A percentile compares a stretch with the other conserved stretches of the same genome.
phyloP scores from a whole-genome alignment of 2,797 vertebrate genomes.

The Gallinago nigripennis region DNA sequence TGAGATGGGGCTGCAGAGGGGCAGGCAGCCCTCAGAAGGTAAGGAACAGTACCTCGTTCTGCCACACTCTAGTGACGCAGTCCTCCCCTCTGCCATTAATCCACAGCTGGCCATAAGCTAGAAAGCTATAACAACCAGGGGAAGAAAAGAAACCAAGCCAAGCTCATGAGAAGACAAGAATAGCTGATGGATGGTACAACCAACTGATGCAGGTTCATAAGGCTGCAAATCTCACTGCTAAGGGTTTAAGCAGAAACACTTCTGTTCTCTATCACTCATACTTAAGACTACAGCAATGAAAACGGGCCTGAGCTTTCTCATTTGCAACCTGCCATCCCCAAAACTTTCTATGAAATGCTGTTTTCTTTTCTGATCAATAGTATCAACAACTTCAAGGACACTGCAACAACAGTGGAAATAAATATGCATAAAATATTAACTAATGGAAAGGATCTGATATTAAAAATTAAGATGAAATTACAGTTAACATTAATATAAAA shows the following conservation, averaged over 20 bases:
- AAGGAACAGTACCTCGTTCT: background rate
- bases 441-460: background rate
- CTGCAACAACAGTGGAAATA: background rate
- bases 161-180: background rate
- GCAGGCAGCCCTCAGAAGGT: background rate
- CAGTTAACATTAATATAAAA: background rate
- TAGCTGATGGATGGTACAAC: background rate
- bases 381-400: background rate
- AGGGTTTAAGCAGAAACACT: background rate
- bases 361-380: background rate
- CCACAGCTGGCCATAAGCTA: background rate
- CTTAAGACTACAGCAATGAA: background rate
- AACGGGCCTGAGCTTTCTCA: background rate
- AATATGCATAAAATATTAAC: background rate
- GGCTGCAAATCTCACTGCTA: background rate
- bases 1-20: background rate
- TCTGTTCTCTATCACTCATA: background rate
- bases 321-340: background rate
- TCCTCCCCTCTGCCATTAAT: background rate
- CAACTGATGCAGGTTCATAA: background rate
- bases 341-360: background rate
- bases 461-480: background rate
- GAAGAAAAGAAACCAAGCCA: background rate
- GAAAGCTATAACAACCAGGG: background rate
- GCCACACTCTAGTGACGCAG: fast-evolving